A percentile compares a stretch with the other conserved stretches of the same genome.
Conservation (phyloP, 2,888 invertebrate species). For the Sialis fuliginosa region DNA sequence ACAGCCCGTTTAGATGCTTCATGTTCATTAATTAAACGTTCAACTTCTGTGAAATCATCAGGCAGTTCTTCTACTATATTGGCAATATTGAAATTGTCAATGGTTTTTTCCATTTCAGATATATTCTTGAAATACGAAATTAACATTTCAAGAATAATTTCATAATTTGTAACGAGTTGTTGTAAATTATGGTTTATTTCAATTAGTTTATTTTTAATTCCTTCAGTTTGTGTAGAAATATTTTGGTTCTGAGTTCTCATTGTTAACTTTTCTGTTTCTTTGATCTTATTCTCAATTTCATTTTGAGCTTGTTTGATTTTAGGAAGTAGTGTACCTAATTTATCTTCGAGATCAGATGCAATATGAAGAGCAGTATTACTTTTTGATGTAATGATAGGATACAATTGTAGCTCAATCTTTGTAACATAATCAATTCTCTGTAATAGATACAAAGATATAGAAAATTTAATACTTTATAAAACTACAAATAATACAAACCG, state of each 20-base stretch:
- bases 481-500: slow-evolving; percentile 27
- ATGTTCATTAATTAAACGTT: slow-evolving; percentile 39
- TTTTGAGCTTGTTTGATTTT: slow-evolving; percentile 42
- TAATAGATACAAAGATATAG: slow-evolving; percentile 11
- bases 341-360: slow-evolving; percentile 34
- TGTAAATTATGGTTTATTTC: slow-evolving; percentile 47
- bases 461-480: slow-evolving; percentile 6
- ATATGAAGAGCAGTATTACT: slow-evolving; percentile 28
- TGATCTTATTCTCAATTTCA: slow-evolving; percentile 49
- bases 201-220: slow-evolving; percentile 43
- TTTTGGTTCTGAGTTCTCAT: slow-evolving; percentile 32
- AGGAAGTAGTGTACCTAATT: slow-evolving; percentile 33
- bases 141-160: slow-evolving; percentile 47
- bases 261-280: slow-evolving; percentile 44
- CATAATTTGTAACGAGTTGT: slow-evolving; percentile 51
- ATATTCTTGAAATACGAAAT: slow-evolving; percentile 53
- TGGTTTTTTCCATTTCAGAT: slow-evolving; percentile 38
- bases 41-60: slow-evolving; percentile 29
- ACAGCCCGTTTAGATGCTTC: slow-evolving; percentile 44
- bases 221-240: slow-evolving; percentile 32
- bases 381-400: slow-evolving; percentile 49
- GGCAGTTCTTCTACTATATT: slow-evolving; percentile 22
- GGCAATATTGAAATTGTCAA: slow-evolving; percentile 35
- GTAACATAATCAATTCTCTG: slow-evolving; percentile 48
- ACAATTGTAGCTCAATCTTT: slow-evolving; percentile 52